Conservation (phyloP, 2,113 vertebrate genomes). For the Sorex fumeus region DNA sequence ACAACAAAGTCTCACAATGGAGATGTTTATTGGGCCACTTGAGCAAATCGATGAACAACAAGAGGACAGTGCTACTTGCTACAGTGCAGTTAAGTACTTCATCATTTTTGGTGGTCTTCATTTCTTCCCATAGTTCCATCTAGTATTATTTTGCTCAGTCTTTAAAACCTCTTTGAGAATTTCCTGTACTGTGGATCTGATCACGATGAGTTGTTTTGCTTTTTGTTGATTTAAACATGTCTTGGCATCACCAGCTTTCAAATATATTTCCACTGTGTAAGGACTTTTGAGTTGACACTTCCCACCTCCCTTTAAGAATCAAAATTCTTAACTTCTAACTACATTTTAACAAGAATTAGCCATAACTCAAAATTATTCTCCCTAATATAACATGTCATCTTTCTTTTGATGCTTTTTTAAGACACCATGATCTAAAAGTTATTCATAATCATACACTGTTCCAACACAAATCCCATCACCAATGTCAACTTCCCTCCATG, state of each 20-base stretch:
- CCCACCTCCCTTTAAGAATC: background rate
- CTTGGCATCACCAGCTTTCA: constrained; percentile 53
- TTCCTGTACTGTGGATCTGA: background rate
- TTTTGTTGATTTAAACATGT: constrained; percentile 43
- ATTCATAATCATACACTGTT: too few species aligned
- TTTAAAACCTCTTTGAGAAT: constrained; percentile 54
- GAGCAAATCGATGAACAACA: too few species aligned
- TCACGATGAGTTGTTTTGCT: constrained; percentile 30
- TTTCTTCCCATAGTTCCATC: background rate
- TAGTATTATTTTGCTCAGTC: constrained; percentile 28
- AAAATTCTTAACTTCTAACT: background rate
- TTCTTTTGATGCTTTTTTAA: background rate
- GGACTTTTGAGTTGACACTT: background rate
- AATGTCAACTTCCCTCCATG: too few species aligned
- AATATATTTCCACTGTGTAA: background rate
- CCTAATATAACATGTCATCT: background rate
- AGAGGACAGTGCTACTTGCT: too few species aligned
- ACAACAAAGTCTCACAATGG: too few species aligned
- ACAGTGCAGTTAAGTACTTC: background rate
- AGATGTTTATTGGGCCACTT: too few species aligned
- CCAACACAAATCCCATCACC: too few species aligned
- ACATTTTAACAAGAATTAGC: background rate
- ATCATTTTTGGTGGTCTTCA: constrained; percentile 14
- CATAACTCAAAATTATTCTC: background rate
- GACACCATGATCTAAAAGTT: too few species aligned